Base-by-base conservation (phyloP, 2,113 vertebrate species). In the Poicephalus meyeri region DNA sequence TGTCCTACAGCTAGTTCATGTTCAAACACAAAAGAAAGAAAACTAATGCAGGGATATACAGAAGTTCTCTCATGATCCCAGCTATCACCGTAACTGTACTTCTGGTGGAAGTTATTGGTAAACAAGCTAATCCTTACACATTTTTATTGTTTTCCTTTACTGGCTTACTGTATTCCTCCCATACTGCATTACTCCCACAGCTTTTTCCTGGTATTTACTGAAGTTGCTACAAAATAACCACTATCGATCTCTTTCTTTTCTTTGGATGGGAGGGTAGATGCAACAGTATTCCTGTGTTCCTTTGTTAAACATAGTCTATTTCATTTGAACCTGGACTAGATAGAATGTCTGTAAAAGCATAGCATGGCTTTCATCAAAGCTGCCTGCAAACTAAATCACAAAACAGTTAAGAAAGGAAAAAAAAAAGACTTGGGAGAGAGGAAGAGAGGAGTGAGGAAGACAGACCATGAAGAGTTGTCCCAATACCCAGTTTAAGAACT, bases 1-100 rank as follows among this genome's bases (percentile, higher is more conserved):
- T 84, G 68, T 92, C 46, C 64, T 80, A 88, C 55, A 80, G 35
- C n/a, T 80, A 42, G 20, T 46, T 88, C 68, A 63, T 49, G 70
- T 78, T 86, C 41, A 83, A 91, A 63, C 35, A 72, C 4, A 56
- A 90, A 91, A 86, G 16, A 74, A 69, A 94, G 52, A 35, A 77
- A 79, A 77, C 6, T 63, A 53, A 66, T 83, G 3, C 39, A 78
- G 42, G 23, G 10, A 35, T 56, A 47, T 63, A 58, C 13, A 84
- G 55, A 70, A 86, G 17, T 25, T 5, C 28, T 84, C 92, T 66
- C 44, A 60, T 52, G 72, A 58, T 84, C 10, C 28, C 44, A 64
- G 25, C 24, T 79, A 47, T 66, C 60, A 49, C 47, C 46, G 50
- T 61, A 80, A 77, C 28, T 49, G 12, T 64, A 84, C 88, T 88